Evolutionary conservation across 2,888 invertebrate genomes (phyloP), one percentile per base, ranked within the genome.

Genomic region (Automeris io): DNA sequence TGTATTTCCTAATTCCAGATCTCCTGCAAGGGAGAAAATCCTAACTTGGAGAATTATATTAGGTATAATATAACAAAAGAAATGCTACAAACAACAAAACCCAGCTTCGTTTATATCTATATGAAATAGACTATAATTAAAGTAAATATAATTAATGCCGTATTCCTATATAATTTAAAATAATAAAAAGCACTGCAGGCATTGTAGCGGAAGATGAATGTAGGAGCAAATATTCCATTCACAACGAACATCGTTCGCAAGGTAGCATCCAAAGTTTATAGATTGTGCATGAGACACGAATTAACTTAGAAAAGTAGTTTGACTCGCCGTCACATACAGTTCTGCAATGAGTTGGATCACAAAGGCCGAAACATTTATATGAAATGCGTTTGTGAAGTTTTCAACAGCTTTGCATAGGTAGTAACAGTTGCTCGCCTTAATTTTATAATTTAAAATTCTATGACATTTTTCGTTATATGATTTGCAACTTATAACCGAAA

Each of bases 361-460:
- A 78, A 79, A 81, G 79, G 70, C 77, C 67, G 48, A 69, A 75
- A 75, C 76, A 81, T 81, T 77, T 79, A 75, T 77, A 70, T 79
- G 68, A 76, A 70, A 75, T 73, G 76, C 77, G 65, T 71, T 75
- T 64, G 66, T 63, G 50, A 80, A 81, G 70, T 80, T 82, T 71
- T 59, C 58, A 61, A 60, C 61, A 70, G 67, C 68, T 73, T 68
- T 67, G 69, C 63, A 60, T 60, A 64, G 62, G 63, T 62, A 29
- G 16, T 16, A 29, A 29, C n/a, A 1, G 16, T 29, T 29, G 4
- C 29, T 29, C 16, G 59, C 61, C 59, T n/a, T n/a, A n/a, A n/a
- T n/a, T n/a, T n/a, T n/a, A n/a, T n/a, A n/a, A n/a, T n/a, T n/a
- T n/a, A n/a, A n/a, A n/a, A n/a, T n/a, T n/a, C n/a, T n/a, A n/a